A percentile compares a stretch with the other conserved stretches of the same genome.
Conservation (phyloP, 2,113 vertebrate genomes). For the Hypanus sabinus region DNA sequence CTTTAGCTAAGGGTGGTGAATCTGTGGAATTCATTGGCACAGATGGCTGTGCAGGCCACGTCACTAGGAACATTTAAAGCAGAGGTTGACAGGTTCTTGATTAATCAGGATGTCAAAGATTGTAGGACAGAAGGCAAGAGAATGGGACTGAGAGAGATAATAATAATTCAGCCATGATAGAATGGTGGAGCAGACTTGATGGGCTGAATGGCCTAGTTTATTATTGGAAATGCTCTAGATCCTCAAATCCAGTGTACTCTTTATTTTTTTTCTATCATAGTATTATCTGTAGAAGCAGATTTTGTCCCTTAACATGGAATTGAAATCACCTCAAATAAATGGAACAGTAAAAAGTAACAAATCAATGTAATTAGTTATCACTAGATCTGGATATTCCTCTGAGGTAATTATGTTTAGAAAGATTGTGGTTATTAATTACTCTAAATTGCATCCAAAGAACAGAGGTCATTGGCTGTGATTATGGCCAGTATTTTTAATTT, state of each 20-base stretch:
- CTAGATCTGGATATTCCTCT: neutral
- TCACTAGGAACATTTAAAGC: too few species aligned
- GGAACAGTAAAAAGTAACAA: neutral
- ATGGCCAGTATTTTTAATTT: neutral
- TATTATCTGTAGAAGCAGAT: neutral
- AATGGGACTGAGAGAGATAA: too few species aligned
- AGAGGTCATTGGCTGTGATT: neutral
- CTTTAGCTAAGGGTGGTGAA: too few species aligned
- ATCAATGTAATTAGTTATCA: neutral
- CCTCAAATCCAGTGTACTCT: neutral
- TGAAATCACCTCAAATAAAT: neutral
- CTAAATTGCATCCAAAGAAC: neutral
- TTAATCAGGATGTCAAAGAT: too few species aligned
- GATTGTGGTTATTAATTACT: constrained; percentile 1
- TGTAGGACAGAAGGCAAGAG: too few species aligned
- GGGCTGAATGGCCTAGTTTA: too few species aligned
- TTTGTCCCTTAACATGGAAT: neutral
- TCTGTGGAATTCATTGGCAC: too few species aligned
- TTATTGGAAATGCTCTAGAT: neutral
- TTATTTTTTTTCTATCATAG: neutral
- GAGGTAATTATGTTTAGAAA: neutral
- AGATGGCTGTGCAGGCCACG: too few species aligned
- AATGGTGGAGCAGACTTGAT: too few species aligned
- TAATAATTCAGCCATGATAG: too few species aligned
- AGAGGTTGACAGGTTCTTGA: too few species aligned